Evolutionary conservation across 2,113 vertebrate species (phyloP).

Genomic region (Danio rerio): GRCz12tu NC_133193.1:18726001-18726500

Average conservation of each 20-base stretch:
- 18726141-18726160: not conserved
- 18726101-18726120: not conserved
- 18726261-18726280: slow-evolving; percentile 43
- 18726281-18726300: slow-evolving; percentile 41
- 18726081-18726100: not conserved
- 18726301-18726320: not conserved
- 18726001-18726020: slow-evolving; percentile 57
- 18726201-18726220: not conserved
- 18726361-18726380: not conserved
- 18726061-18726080: not conserved
- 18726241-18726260: slow-evolving; percentile 46
- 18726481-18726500: slow-evolving; percentile 74
- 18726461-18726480: slow-evolving; percentile 66
- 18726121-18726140: not conserved
- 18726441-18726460: slow-evolving; percentile 77
- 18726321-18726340: slow-evolving; percentile 18
- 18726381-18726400: slow-evolving; percentile 54
- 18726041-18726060: not conserved
- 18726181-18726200: slow-evolving; percentile 7
- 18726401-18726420: slow-evolving; percentile 56
- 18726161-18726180: no score
- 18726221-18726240: slow-evolving; percentile 12
- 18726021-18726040: slow-evolving; percentile 17
- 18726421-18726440: slow-evolving; percentile 61
- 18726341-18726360: not conserved